phyloP scores from a whole-genome alignment of 2,113 vertebrate species.

The Petromus typicus region DNA sequence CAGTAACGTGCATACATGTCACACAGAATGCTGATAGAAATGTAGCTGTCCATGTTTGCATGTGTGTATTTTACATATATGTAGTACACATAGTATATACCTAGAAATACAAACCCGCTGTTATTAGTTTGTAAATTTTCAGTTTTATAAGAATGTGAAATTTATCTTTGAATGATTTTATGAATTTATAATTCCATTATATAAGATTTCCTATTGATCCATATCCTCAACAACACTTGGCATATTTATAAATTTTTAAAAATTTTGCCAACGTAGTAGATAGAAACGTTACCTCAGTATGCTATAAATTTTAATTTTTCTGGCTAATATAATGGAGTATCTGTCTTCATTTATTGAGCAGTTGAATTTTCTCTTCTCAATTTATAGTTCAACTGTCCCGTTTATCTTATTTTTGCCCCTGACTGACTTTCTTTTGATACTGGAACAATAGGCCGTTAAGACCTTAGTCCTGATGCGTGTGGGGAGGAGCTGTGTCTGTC shows the following conservation, averaged over 20 bases:
- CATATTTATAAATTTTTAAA: not conserved
- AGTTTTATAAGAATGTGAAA: conserved; percentile 10
- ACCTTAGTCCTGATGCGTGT: not conserved
- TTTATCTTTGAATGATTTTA: not conserved
- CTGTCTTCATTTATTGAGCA: not conserved
- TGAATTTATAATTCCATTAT: not conserved
- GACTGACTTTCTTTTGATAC: not conserved
- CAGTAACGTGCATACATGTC: not conserved
- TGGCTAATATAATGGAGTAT: not conserved
- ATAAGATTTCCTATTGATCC: not conserved
- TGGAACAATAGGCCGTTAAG: no score
- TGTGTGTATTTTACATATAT: not conserved
- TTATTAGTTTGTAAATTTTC: not conserved
- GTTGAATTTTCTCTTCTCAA: conserved; percentile 29
- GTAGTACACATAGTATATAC: not conserved
- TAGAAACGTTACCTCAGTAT: not conserved
- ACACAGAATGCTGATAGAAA: not conserved
- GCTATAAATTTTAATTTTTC: not conserved
- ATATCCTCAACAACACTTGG: not conserved
- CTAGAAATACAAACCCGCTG: not conserved
- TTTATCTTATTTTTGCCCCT: not conserved
- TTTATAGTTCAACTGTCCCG: not conserved
- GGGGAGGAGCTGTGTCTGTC: no score
- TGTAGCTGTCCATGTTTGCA: not conserved
- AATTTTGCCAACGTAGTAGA: not conserved